A percentile compares a stretch with the other conserved stretches of the same genome.
phyloP scores from a whole-genome alignment of 37 sponge, comb jelly and placozoan genomes.

The Oscarella lobularis region DNA sequence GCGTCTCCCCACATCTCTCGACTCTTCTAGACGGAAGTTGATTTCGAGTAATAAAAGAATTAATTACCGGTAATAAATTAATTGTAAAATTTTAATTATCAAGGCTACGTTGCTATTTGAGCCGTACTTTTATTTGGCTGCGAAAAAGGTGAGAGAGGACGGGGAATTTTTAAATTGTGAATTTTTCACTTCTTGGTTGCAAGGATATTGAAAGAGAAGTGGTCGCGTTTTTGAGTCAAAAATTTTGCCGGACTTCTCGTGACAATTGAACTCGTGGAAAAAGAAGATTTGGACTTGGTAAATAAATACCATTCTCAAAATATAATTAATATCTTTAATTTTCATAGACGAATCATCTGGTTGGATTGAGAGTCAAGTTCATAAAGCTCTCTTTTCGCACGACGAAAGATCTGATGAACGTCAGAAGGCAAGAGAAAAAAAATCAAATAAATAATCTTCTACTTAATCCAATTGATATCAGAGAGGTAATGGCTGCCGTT shows the following conservation, averaged over 20 bases:
- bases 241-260: conserved; percentile 60
- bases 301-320: too few species aligned
- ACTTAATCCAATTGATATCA: too few species aligned
- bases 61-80: too few species aligned
- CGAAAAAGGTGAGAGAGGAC: conserved; percentile 41
- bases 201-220: conserved; percentile 84
- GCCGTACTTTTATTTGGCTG: conserved; percentile 89
- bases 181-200: not conserved
- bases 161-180: not conserved
- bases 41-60: too few species aligned
- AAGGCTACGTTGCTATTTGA: conserved; percentile 72
- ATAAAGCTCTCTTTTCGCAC: conserved; percentile 75
- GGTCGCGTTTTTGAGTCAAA: conserved; percentile 53
- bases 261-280: conserved; percentile 85
- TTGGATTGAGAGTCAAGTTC: conserved; percentile 65
- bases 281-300: conserved; percentile 90
- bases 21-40: too few species aligned
- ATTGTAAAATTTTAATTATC: too few species aligned
- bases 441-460: too few species aligned
- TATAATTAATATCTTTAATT: too few species aligned
- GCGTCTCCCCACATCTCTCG: too few species aligned
- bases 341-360: conserved; percentile 73
- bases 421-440: conserved; percentile 39
- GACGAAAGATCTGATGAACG: conserved; percentile 85
- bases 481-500: conserved; percentile 76